Evolutionary conservation across 2,888 invertebrate genomes (phyloP), one percentile per base, ranked within the genome.

Genomic region (Chesias legatella): DNA sequence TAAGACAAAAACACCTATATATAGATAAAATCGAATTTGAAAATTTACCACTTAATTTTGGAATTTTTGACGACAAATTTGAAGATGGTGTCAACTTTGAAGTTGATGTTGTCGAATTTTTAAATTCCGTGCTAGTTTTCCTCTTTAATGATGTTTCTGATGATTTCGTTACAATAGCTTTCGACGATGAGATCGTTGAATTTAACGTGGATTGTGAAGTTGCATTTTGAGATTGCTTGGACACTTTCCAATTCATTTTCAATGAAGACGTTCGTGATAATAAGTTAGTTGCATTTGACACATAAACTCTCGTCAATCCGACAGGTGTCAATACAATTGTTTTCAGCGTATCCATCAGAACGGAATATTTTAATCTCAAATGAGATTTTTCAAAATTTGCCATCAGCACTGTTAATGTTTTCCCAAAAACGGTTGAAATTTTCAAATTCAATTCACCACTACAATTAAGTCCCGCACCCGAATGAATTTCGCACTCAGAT

Each of bases 371-470:
- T 7, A 27, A 1, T 28, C 11, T 17, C 23, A 26, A 17, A 31
- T 9, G 25, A 20, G 13, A 7, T 20, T 8, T 24, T 35, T 31
- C 26, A 42, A 24, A 42, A 22, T 28, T 36, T 17, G 1, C 20
- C 36, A 43, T 27, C 43, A 43, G 37, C 32, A 43, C 37, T 17
- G 13, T 17, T 17, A 17, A 3, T 17, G 13, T 29, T 25, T n/a
- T 6, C 13, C 29, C 27, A 8, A 43, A 17, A 26, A 28, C 17
- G 8, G 10, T 31, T 23, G 26, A 38, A 39, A 34, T 23, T 31
- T 40, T 10, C 45, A 40, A 36, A 40, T 36, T 26, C 36, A 33
- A 36, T 31, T 21, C 20, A 35, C n/a, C n/a, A n/a, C 43, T 22
- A 43, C 32, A 7, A 20, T 25, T 30, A 30, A 40, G 10, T 17